phyloP scores from a whole-genome alignment of 2,888 invertebrate species.

The Troides aeacus region DNA sequence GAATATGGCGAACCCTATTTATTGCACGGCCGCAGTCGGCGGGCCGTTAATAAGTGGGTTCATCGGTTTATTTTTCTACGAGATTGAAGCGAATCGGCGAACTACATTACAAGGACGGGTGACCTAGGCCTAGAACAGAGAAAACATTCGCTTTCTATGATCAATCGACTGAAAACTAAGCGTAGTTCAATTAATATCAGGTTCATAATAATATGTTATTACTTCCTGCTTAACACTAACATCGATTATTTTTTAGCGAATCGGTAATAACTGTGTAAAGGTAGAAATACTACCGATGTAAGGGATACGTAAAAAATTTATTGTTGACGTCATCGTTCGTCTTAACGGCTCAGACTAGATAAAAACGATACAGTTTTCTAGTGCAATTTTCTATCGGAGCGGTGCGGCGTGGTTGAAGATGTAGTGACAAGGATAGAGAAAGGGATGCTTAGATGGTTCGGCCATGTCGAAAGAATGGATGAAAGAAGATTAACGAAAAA shows the following conservation, averaged over 20 bases:
- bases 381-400: no score
- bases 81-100: slow-evolving; percentile 1
- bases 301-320: no score
- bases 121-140: not conserved
- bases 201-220: not conserved
- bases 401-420: no score
- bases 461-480: no score
- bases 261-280: no score
- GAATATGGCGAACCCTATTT: slow-evolving; percentile 5
- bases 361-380: no score
- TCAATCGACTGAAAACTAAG: slow-evolving; percentile 2
- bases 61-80: slow-evolving; percentile 7
- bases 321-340: no score
- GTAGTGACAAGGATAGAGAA: no score
- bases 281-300: no score
- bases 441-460: no score
- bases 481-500: no score
- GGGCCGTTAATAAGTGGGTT: slow-evolving; percentile 6
- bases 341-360: no score
- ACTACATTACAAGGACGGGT: slow-evolving; percentile 3
- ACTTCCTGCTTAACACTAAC: not conserved
- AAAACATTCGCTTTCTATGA: slow-evolving; percentile 4
- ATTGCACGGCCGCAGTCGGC: not conserved
- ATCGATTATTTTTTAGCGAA: not conserved
- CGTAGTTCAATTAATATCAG: not conserved